Evolutionary conservation across 30 jellyfish, hydroid and myxozoan species (phyloP).

Genomic region (Hydra vulgaris): DNA sequence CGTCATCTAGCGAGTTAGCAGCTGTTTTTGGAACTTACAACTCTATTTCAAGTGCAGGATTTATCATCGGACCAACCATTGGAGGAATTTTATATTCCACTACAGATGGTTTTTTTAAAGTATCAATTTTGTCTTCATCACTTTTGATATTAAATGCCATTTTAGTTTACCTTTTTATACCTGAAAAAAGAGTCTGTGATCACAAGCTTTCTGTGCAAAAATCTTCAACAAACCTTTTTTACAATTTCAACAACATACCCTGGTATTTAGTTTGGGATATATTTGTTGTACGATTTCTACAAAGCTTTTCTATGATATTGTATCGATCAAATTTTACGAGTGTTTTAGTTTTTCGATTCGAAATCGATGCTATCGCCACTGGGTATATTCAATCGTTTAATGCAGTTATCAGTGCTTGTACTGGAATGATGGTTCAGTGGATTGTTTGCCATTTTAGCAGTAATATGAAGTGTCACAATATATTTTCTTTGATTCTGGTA

Average conservation of each 20-base stretch:
- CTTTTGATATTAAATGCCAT: constrained; percentile 49
- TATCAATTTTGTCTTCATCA: constrained; percentile 55
- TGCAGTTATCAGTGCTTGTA: constrained; percentile 47
- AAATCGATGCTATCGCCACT: constrained; percentile 53
- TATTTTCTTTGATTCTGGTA: constrained; percentile 50
- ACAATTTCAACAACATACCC: constrained; percentile 46
- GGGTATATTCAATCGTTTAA: constrained; percentile 82
- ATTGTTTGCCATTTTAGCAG: constrained; percentile 36
- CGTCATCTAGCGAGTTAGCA: constrained; percentile 53
- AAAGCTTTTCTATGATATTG: constrained; percentile 56
- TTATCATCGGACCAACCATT: constrained; percentile 79
- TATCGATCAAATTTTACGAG: constrained; percentile 72
- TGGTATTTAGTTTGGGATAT: constrained; percentile 70
- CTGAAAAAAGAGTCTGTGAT: background rate
- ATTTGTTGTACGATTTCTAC: constrained; percentile 58
- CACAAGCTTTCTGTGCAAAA: background rate
- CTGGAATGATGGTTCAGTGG: constrained; percentile 67
- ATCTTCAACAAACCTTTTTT: constrained; percentile 14
- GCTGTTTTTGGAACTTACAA: constrained; percentile 70
- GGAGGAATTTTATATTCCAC: constrained; percentile 74
- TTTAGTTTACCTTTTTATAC: constrained; percentile 19
- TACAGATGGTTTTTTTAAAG: constrained; percentile 57
- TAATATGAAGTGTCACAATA: constrained; percentile 40
- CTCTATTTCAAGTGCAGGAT: constrained; percentile 72
- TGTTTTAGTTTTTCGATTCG: constrained; percentile 54